These are phyloP conservation scores for Caenorhabditis remanei DNA, from an alignment of 1,140 invertebrate genomes.

Conservation along the genomic window DNA sequence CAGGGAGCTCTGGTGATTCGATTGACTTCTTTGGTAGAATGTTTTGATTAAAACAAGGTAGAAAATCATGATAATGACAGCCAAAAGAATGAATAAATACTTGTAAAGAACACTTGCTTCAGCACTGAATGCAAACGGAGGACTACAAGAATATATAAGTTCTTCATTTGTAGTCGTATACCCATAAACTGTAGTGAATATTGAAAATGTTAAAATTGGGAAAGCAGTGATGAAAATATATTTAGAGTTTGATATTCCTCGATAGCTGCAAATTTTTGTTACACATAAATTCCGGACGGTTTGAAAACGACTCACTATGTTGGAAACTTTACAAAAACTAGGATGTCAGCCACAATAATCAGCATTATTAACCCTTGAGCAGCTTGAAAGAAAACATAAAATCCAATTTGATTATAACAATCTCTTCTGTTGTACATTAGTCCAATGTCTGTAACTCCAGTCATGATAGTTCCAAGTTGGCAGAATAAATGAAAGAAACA, in stretches of 20 bases:
- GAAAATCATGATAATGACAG: background rate
- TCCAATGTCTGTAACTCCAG: background rate
- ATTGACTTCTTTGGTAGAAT: background rate
- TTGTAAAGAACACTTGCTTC: background rate
- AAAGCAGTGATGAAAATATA: background rate
- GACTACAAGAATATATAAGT: background rate
- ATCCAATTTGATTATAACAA: background rate
- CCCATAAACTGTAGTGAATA: background rate
- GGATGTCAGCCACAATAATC: background rate
- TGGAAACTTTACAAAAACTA: background rate
- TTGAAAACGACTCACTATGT: background rate
- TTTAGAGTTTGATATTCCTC: background rate
- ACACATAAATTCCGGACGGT: background rate
- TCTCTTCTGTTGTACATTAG: background rate
- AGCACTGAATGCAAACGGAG: background rate
- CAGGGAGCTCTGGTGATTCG: background rate
- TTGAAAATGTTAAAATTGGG: background rate
- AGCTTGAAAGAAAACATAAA: background rate
- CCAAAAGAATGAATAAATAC: background rate
- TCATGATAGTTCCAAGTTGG: background rate
- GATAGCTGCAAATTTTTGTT: background rate
- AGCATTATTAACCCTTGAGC: constrained; percentile 6
- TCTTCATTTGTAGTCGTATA: background rate
- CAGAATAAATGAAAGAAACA: background rate
- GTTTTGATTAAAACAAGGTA: background rate